phyloP scores from a whole-genome alignment of 2,888 invertebrate genomes.

The Conops quadrifasciatus region DNA sequence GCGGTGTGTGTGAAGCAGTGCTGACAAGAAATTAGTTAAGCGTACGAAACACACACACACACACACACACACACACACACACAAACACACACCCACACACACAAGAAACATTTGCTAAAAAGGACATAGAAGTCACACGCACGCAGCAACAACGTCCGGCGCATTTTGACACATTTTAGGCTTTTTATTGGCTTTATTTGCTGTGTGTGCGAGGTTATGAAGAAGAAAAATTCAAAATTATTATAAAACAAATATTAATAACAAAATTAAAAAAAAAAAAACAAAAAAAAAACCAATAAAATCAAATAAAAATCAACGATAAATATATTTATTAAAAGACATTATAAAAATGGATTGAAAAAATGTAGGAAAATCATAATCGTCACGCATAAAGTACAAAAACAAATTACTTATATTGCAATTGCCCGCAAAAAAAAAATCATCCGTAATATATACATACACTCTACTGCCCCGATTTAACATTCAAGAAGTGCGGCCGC shows the following conservation, averaged over 20 bases:
- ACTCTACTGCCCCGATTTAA: neutral
- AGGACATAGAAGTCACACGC: conserved; percentile 25
- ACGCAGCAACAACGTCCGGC: conserved; percentile 33
- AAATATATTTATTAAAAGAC: neutral
- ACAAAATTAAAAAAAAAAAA: conserved; percentile 35
- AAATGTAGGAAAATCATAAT: conserved; percentile 28
- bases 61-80: conserved; percentile 1
- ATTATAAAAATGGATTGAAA: neutral
- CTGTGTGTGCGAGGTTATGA: conserved; percentile 45
- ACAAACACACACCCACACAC: too few relatives aligned
- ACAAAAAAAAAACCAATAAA: conserved; percentile 16
- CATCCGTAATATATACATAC: neutral
- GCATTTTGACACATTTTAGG: conserved; percentile 34
- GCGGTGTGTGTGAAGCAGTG: conserved; percentile 33
- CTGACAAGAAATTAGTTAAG: conserved; percentile 19
- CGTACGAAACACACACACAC: too few relatives aligned
- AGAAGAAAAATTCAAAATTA: conserved; percentile 25
- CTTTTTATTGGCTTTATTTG: conserved; percentile 36
- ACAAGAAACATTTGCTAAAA: conserved; percentile 30
- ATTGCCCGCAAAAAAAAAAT: neutral
- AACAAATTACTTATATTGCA: too few relatives aligned
- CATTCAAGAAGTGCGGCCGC: conserved; percentile 13
- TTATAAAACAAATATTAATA: conserved; percentile 21
- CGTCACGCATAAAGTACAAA: neutral
- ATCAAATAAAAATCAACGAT: conserved; percentile 21